These are phyloP conservation scores for Polymixis flavicincta DNA, from an alignment of 2,888 invertebrate species.

Conservation along the genomic window DNA sequence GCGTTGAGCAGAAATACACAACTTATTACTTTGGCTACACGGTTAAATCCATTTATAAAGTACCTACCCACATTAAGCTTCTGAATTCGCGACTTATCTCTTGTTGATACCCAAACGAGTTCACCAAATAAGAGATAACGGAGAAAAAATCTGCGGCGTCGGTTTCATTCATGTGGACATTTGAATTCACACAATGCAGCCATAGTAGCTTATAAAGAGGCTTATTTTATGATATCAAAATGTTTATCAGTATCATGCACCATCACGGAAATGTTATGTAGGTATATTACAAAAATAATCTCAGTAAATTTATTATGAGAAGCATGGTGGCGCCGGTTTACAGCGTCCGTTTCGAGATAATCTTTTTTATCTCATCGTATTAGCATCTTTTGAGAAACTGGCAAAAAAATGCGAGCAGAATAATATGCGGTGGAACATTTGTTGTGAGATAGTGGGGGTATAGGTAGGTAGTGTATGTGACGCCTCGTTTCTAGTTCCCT, in stretches of 20 bases:
- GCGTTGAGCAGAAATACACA: constrained; percentile 84
- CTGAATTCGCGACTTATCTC: constrained; percentile 77
- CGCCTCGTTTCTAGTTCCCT: constrained; percentile 69
- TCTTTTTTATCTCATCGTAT: constrained; percentile 67
- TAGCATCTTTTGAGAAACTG: constrained; percentile 56
- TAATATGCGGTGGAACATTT: constrained; percentile 56
- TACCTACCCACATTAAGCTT: constrained; percentile 75
- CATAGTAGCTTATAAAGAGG: constrained; percentile 68
- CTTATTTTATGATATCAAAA: constrained; percentile 70
- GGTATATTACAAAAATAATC: constrained; percentile 62
- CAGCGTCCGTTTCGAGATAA: constrained; percentile 62
- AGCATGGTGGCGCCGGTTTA: constrained; percentile 62
- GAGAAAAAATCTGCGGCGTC: constrained; percentile 59
- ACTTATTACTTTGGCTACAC: constrained; percentile 88
- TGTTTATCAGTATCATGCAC: constrained; percentile 62
- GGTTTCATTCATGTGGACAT: constrained; percentile 60
- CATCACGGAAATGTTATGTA: constrained; percentile 60
- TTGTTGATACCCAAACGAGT: constrained; percentile 75
- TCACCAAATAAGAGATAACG: constrained; percentile 66
- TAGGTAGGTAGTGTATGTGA: constrained; percentile 63
- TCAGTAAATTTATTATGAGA: constrained; percentile 64
- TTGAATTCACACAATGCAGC: constrained; percentile 60
- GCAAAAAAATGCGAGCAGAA: constrained; percentile 56
- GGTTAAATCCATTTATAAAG: constrained; percentile 81
- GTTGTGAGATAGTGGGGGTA: constrained; percentile 52